Percentiles rank a stretch among this genome's conserved stretches.
These are phyloP conservation scores for Rhinopomastus cyanomelas DNA, from an alignment of 2,113 vertebrate species.

Conservation along the genomic window DNA sequence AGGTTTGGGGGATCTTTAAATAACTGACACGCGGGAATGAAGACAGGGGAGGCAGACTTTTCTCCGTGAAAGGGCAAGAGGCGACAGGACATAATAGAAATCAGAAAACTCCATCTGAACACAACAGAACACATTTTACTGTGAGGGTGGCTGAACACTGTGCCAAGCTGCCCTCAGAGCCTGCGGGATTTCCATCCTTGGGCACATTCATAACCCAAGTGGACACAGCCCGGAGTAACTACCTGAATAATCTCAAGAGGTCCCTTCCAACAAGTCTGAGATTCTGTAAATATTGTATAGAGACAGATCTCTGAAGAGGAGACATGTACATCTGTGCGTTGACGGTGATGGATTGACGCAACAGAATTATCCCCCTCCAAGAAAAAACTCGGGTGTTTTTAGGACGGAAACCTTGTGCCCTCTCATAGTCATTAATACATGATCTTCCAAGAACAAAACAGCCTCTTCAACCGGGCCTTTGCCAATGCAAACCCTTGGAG, in stretches of 20 bases:
- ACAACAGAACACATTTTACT: neutral
- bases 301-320: neutral
- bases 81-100: neutral
- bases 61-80: neutral
- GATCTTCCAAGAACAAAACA: neutral
- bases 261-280: neutral
- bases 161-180: neutral
- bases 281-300: neutral
- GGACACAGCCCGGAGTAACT: too few relatives aligned
- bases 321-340: neutral
- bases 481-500: accelerated
- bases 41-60: neutral
- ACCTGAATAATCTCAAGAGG: neutral
- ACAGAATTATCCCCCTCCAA: neutral
- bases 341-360: neutral
- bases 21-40: accelerated
- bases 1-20: neutral
- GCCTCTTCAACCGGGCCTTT: neutral
- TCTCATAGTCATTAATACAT: neutral
- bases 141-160: neutral
- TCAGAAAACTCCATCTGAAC: neutral
- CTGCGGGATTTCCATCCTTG: neutral
- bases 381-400: neutral
- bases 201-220: neutral
- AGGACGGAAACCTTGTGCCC: neutral